Conservation (phyloP, 2,888 invertebrate genomes). For the Steinernema hermaphroditum region DNA sequence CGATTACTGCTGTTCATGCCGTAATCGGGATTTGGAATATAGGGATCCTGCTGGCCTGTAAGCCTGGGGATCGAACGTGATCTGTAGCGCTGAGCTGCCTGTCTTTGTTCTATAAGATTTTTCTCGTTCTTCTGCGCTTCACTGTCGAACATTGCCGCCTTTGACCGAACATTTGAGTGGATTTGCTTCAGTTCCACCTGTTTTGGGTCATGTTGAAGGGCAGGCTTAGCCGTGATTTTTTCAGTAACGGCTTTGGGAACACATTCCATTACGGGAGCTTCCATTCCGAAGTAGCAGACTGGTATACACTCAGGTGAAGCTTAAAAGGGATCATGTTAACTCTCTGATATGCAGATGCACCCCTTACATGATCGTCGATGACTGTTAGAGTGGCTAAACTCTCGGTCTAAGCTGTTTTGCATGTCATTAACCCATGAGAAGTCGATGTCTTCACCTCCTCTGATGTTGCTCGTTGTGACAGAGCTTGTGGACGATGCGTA, state of each 20-base stretch:
- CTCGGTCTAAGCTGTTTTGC: slow-evolving; percentile 26
- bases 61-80: slow-evolving; percentile 6
- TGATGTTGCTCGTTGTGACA: neutral
- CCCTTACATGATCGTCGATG: neutral
- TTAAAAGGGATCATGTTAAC: neutral
- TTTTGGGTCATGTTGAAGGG: neutral
- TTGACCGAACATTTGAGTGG: slow-evolving; percentile 27
- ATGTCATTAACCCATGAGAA: slow-evolving; percentile 33
- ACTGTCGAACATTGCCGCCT: slow-evolving; percentile 30
- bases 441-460: slow-evolving; percentile 27
- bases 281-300: slow-evolving; percentile 26
- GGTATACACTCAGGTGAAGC: slow-evolving; percentile 2
- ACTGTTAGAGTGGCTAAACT: neutral
- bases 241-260: neutral
- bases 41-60: neutral
- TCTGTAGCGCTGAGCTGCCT: neutral
- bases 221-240: neutral
- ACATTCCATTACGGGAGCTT: slow-evolving; percentile 7
- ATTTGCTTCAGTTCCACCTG: neutral
- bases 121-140: slow-evolving; percentile 21
- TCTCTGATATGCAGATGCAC: neutral
- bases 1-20: neutral
- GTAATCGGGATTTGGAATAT: slow-evolving; percentile 19
- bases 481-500: neutral
- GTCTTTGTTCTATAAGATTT: neutral